Percentiles rank a stretch among this genome's conserved stretches.
Evolutionary conservation across 2,797 vertebrate genomes (phyloP).

Genomic region (Selene dorsalis): DNA sequence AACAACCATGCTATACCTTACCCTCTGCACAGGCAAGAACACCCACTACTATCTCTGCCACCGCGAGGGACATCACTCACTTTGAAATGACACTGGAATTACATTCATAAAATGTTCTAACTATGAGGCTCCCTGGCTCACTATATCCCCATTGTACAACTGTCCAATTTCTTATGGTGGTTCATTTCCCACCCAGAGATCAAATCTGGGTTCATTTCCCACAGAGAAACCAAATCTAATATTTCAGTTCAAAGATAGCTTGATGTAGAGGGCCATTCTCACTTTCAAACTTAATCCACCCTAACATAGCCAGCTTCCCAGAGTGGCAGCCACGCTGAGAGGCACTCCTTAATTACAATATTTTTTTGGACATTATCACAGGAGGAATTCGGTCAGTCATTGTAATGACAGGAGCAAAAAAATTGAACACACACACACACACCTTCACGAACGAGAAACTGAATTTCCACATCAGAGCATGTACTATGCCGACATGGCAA

Average conservation of each 20-base stretch:
- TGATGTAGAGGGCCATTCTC: conserved; percentile 46
- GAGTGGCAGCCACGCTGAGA: conserved; percentile 41
- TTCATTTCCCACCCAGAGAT: conserved; percentile 51
- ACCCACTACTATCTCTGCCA: conserved; percentile 15
- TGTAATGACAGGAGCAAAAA: background rate
- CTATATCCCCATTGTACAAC: conserved; percentile 5
- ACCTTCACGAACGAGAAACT: conserved; percentile 43
- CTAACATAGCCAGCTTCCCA: conserved; percentile 20
- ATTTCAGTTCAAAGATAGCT: conserved; percentile 58
- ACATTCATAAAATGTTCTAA: conserved; percentile 19
- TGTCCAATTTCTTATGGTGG: conserved; percentile 34
- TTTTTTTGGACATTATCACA: conserved; percentile 45
- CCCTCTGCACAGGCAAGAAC: conserved; percentile 41
- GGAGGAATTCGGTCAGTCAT: conserved; percentile 28
- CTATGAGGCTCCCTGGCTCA: conserved; percentile 4
- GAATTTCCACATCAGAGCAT: conserved; percentile 58
- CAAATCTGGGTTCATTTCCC: conserved; percentile 46
- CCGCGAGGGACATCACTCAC: conserved; percentile 36
- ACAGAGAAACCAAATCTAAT: conserved; percentile 47
- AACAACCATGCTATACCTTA: conserved; percentile 25
- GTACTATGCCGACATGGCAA: conserved; percentile 44
- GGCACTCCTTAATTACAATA: conserved; percentile 53
- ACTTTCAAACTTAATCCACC: conserved; percentile 53
- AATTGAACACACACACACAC: background rate
- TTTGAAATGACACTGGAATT: conserved; percentile 31